These are phyloP conservation scores for Ispidina picta DNA, from an alignment of 2,797 vertebrate genomes.

Conservation along the genomic window DNA sequence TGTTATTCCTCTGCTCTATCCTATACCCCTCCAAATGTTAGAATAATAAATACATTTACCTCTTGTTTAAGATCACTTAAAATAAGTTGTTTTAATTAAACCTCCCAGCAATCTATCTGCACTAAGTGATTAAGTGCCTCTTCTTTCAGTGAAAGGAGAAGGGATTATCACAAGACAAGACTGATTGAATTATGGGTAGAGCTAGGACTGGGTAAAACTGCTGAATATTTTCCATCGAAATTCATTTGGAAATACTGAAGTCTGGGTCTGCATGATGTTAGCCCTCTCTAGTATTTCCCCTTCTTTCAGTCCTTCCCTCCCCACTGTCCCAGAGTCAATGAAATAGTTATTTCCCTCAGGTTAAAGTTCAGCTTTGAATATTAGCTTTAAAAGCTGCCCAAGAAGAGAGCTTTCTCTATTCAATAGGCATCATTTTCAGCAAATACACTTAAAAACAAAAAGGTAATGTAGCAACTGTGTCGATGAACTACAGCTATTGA, in stretches of 20 bases:
- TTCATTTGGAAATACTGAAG: neutral
- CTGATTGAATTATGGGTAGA: neutral
- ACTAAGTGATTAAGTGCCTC: slow-evolving; percentile 58
- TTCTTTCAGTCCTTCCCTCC: slow-evolving; percentile 9
- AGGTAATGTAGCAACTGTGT: neutral
- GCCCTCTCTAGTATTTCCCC: neutral
- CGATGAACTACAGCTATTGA: neutral
- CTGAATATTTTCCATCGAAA: neutral
- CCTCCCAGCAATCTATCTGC: slow-evolving; percentile 46
- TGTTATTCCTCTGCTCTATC: slow-evolving; percentile 43
- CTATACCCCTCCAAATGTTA: slow-evolving; percentile 40
- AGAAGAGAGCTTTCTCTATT: slow-evolving; percentile 25
- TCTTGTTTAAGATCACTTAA: slow-evolving; percentile 63
- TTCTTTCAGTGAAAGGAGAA: slow-evolving; percentile 38
- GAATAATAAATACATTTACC: slow-evolving; percentile 67
- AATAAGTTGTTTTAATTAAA: slow-evolving; percentile 66
- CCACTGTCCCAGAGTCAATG: neutral
- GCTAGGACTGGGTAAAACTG: neutral
- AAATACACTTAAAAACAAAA: neutral
- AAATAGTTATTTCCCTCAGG: slow-evolving; percentile 43
- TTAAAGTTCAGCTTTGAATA: slow-evolving; percentile 65
- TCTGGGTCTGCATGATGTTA: neutral
- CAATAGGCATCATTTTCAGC: neutral
- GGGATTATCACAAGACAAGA: slow-evolving; percentile 26
- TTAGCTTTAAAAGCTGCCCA: slow-evolving; percentile 45